Evolutionary conservation across 1,140 invertebrate species (phyloP), one percentile per base, ranked within the genome.

Genomic region (Microplitis mediator): DNA sequence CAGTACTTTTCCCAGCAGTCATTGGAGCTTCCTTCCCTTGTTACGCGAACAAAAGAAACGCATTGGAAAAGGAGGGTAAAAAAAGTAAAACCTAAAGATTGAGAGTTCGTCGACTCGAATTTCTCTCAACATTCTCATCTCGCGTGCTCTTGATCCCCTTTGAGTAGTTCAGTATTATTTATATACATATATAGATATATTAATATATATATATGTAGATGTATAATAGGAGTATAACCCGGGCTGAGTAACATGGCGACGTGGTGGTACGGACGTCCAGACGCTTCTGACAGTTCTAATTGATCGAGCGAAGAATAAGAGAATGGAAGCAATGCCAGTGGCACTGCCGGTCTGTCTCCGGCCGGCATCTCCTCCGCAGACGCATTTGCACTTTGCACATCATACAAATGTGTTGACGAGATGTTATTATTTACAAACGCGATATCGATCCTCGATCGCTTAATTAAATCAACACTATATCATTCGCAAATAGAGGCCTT

Each of bases 251-350:
- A 72, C 52, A 72, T 66, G 70, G 63, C 52, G 63, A 65, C 62
- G 69, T 64, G 58, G 69, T 65, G 34, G 54, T 65, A 69, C 63
- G 72, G 68, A 73, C 54, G 63, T 73, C 75, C 70, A 74, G 75
- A 76, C 75, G 68, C 67, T 74, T 74, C 56, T 74, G 75, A 76
- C 75, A 74, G 75, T 76, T 68, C 45, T 74, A 74, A 76, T 74
- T 76, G 75, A 74, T 45, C 39, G 39, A 11, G 39, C 39, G 39
- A 45, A 45, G 39, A 45, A 45, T 45, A 45, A 45, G 39, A 45
- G 39, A 45, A 11, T 11, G 6, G 39, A 45, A 45, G 39, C 11
- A 45, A 45, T 45, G 39, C 23, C 23, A 23, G 39, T 6, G 8
- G 39, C 39, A 45, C 6, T 45, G 39, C 11, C 39, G 39, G 39